These are phyloP conservation scores for Galerucella calmariensis DNA, from an alignment of 2,888 invertebrate species.

Conservation along the genomic window DNA sequence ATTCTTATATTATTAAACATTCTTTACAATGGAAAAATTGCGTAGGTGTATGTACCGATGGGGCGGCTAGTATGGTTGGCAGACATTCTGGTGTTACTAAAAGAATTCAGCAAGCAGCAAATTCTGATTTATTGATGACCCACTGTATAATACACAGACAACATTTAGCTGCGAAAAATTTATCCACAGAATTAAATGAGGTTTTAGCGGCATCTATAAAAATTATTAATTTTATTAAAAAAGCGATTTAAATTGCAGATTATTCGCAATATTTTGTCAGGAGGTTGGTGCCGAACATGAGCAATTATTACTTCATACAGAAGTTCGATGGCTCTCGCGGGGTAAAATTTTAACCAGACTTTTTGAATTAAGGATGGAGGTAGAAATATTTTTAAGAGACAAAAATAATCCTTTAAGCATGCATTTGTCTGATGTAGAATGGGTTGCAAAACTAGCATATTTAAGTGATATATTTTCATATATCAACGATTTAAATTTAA, in stretches of 20 bases:
- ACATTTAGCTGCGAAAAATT: constrained; percentile 8
- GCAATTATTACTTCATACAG: constrained; percentile 17
- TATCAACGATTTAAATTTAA: constrained; percentile 13
- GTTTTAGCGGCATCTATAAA: background rate
- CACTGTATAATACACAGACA: background rate
- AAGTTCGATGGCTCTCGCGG: constrained; percentile 26
- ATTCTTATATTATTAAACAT: constrained; percentile 3
- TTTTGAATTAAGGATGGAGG: background rate
- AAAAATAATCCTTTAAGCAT: too few species aligned
- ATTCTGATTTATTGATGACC: background rate
- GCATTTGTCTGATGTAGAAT: background rate
- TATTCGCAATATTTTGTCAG: constrained; percentile 12
- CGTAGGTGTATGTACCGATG: background rate
- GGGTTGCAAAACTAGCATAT: constrained; percentile 7
- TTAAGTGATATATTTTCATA: constrained; percentile 10
- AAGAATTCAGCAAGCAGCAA: background rate
- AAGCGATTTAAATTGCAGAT: background rate
- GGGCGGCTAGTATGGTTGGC: background rate
- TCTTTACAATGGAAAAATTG: background rate
- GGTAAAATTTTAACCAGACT: constrained; percentile 20
- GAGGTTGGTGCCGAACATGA: background rate
- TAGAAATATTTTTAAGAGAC: too few species aligned
- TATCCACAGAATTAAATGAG: background rate
- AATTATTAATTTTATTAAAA: background rate
- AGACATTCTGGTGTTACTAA: constrained; percentile 7